These are phyloP conservation scores for Dicerorhinus sumatrensis DNA, from an alignment of 2,113 vertebrate genomes.

Conservation along the genomic window DNA sequence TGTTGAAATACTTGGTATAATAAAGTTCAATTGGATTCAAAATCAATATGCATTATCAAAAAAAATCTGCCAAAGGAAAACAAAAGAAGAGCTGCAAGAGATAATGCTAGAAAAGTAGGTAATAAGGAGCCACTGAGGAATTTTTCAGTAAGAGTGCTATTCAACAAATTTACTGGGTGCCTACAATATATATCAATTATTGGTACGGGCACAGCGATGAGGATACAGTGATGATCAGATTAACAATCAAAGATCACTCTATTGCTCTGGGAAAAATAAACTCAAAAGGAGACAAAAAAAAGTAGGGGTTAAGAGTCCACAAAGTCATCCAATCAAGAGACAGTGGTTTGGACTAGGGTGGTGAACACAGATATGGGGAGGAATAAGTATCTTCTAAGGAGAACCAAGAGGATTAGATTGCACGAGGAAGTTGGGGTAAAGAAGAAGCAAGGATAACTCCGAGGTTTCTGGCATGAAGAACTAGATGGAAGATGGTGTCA, in stretches of 20 bases:
- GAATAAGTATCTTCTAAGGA: neutral
- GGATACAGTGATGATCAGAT: neutral
- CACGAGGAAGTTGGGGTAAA: neutral
- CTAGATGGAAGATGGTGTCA: neutral
- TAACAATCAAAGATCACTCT: neutral
- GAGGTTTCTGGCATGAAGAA: constrained; percentile 10
- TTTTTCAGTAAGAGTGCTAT: neutral
- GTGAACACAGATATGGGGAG: neutral
- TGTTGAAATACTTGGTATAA: neutral
- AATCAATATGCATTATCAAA: neutral
- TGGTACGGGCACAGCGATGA: neutral
- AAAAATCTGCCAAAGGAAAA: neutral
- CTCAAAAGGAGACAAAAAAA: constrained; percentile 5
- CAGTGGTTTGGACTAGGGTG: neutral
- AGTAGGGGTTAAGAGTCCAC: neutral
- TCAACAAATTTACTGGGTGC: neutral
- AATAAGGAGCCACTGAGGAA: neutral
- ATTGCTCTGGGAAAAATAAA: neutral
- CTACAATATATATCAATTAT: neutral
- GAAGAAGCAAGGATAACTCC: neutral
- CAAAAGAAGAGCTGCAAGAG: neutral
- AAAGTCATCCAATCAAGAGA: constrained; percentile 8
- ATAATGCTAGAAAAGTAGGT: neutral
- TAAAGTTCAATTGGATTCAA: constrained; percentile 7
- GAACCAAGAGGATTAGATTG: neutral